phyloP scores from a whole-genome alignment of 2,888 invertebrate species.

The Cenopis cana region DNA sequence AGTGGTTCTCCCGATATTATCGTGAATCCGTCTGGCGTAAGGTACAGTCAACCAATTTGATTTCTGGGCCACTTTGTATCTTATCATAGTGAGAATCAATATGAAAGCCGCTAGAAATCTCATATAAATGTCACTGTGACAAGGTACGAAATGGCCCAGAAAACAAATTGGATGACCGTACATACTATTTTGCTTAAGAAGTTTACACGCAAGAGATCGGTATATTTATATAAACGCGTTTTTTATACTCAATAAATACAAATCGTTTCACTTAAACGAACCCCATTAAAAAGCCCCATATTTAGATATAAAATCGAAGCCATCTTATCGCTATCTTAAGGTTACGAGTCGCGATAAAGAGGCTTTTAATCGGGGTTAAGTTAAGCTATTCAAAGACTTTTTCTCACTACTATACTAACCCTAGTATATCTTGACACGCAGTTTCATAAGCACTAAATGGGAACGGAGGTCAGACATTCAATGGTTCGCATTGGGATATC shows the following conservation, averaged over 20 bases:
- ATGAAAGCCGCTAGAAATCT: no score
- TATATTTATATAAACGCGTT: background rate
- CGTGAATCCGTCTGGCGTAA: no score
- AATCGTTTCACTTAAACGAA: constrained; percentile 15
- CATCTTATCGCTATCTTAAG: constrained; percentile 28
- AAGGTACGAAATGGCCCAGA: no score
- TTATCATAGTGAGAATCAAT: no score
- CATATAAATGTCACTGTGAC: no score
- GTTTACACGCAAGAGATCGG: no score
- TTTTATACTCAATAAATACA: constrained; percentile 1
- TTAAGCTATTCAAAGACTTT: background rate
- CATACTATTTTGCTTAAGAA: no score
- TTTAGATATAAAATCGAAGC: constrained; percentile 25
- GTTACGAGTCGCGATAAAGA: constrained; percentile 41
- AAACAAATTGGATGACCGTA: no score
- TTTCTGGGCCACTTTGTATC: no score
- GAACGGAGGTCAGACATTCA: background rate
- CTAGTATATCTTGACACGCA: background rate
- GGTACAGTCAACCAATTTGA: no score
- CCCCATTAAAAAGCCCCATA: constrained; percentile 25
- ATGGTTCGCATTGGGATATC: background rate
- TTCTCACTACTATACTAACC: background rate
- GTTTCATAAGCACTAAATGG: background rate
- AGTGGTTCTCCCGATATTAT: no score
- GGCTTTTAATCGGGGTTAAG: constrained; percentile 42